phyloP scores from a whole-genome alignment of 1,140 invertebrate species.

The Octopus sinensis region DNA sequence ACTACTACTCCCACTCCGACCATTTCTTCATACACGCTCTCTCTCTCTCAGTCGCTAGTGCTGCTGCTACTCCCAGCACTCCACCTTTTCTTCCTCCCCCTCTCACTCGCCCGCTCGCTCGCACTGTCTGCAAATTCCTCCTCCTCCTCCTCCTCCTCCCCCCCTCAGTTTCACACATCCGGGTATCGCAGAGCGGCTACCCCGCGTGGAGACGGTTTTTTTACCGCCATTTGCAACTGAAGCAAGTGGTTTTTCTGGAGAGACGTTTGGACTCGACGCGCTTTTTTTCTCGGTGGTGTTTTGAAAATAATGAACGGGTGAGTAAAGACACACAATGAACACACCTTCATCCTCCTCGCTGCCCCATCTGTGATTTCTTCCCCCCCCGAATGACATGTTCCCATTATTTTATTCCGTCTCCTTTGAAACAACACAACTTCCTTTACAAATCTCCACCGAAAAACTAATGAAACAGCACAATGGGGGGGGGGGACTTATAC shows the following conservation, averaged over 20 bases:
- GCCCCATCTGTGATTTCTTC: no score
- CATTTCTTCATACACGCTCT: background rate
- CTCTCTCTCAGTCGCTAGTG: background rate
- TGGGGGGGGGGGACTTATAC: no score
- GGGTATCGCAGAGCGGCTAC: background rate
- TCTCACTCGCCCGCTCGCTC: background rate
- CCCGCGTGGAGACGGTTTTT: constrained; percentile 12
- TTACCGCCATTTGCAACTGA: constrained; percentile 11
- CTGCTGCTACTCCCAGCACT: background rate
- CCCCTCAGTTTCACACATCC: background rate
- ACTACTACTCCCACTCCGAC: no score
- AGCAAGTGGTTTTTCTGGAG: constrained; percentile 7
- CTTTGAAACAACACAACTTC: no score
- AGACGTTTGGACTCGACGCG: background rate
- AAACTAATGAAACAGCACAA: no score
- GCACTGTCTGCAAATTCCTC: background rate
- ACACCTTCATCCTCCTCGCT: no score
- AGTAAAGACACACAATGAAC: background rate
- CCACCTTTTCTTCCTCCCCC: background rate
- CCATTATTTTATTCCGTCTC: no score
- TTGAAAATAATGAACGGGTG: constrained; percentile 13
- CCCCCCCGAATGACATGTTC: no score
- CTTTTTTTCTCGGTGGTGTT: background rate
- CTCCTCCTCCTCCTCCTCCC: background rate
- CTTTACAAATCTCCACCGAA: no score